phyloP scores from a whole-genome alignment of 2,797 vertebrate species.

The Manis crassicaudata region DNA sequence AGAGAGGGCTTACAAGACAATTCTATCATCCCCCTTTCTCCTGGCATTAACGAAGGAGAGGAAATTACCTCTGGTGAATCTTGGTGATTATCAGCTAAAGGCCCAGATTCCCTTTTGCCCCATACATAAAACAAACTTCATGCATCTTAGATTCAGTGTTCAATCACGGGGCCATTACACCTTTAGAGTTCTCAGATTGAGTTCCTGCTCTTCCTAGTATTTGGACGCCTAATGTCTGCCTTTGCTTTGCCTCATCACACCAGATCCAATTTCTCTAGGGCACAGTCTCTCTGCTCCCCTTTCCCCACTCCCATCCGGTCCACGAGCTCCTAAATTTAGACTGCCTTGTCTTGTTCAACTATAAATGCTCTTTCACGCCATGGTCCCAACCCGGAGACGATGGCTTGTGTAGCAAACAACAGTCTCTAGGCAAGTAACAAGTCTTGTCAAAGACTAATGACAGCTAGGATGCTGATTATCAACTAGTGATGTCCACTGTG shows the following conservation, averaged over 20 bases:
- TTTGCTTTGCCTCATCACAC: neutral
- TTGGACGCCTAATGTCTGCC: neutral
- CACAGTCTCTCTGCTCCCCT: neutral
- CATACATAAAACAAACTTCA: neutral
- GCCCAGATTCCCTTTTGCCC: neutral
- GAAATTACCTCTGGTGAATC: neutral
- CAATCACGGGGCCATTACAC: accelerated
- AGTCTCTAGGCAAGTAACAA: neutral
- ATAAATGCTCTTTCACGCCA: neutral
- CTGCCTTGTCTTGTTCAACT: neutral
- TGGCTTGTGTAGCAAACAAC: neutral
- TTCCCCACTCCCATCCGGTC: neutral
- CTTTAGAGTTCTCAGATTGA: neutral
- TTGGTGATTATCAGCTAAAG: neutral
- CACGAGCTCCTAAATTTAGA: neutral
- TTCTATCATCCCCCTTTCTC: neutral
- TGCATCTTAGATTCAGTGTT: neutral
- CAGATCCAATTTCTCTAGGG: neutral
- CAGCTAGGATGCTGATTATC: neutral
- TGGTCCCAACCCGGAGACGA: neutral
- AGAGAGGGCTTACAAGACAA: neutral
- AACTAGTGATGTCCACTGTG: neutral
- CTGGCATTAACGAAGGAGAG: neutral
- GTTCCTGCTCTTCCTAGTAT: neutral
- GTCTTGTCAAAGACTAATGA: neutral